Evolutionary conservation across 2,888 invertebrate genomes (phyloP), one percentile per base, ranked within the genome.

Genomic region (Agapostemon virescens): DNA sequence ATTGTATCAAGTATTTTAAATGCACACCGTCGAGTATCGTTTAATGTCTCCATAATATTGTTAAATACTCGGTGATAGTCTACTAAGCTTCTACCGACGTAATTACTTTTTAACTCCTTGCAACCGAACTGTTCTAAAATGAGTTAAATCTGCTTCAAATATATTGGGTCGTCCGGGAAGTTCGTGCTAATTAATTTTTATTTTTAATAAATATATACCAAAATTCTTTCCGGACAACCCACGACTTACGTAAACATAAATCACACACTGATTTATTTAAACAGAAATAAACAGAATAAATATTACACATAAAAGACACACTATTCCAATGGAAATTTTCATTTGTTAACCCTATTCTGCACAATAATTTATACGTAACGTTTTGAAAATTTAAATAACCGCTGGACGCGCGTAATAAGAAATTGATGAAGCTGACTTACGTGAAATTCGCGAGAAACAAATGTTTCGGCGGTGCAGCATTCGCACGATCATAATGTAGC

Each of bases 401-500:
- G 0, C 23, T 11, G 38, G 4, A 33, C 1, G 3, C 33, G 26
- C n/a, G 30, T 23, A 9, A 45, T 33, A 45, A 33, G 55, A 49
- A 64, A 69, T 66, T 70, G 40, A 67, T 52, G 55, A 66, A 42
- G 13, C 11, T 30, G 15, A 58, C 33, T 79, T 63, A 33, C 33
- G n/a, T 17, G 63, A 78, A 68, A 74, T 74, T 74, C 74, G 64
- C n/a, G 68, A 52, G 42, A 45, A 58, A n/a, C 30, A 64, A 70
- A 42, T 45, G 33, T 23, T 23, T 52, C 15, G 11, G 23, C 23
- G 26, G 55, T n/a, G 71, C 13, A 38, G 38, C 73, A 69, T 69
- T 73, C 69, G 33, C 20, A 45, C 26, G 69, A 49, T 33, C 23
- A 68, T 42, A 72, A 69, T 33, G 49, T 9, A 5, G 33, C 30